These are phyloP conservation scores for Molanna angustata DNA, from an alignment of 2,888 invertebrate genomes.

Conservation along the genomic window DNA sequence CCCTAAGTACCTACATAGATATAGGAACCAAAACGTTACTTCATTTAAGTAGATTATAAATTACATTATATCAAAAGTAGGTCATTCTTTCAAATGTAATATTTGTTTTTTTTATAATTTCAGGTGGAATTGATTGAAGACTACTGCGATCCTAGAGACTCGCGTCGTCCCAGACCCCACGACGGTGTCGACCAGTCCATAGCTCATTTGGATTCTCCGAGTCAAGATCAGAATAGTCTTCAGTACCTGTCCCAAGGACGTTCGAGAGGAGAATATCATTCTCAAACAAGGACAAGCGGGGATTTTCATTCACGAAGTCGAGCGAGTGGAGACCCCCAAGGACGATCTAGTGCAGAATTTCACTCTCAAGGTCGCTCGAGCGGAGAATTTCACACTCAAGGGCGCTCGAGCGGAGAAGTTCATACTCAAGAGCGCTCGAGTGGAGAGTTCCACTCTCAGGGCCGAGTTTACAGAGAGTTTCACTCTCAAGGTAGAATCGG, in stretches of 20 bases:
- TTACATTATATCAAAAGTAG: too few species aligned
- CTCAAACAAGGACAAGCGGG: not conserved
- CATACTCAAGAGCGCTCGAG: conserved; percentile 17
- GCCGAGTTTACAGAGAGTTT: too few species aligned
- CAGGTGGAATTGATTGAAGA: conserved; percentile 72
- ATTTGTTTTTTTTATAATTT: conserved; percentile 36
- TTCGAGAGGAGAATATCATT: not conserved
- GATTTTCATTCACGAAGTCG: not conserved
- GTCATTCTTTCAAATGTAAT: not conserved
- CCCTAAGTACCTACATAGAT: not conserved
- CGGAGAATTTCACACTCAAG: not conserved
- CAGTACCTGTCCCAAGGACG: conserved; percentile 30
- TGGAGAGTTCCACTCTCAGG: not conserved
- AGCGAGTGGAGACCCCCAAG: not conserved
- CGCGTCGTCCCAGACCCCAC: conserved; percentile 40
- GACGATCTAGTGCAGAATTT: not conserved
- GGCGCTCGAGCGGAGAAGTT: too few species aligned
- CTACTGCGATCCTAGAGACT: conserved; percentile 72
- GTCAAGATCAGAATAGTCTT: conserved; percentile 39
- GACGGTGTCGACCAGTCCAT: conserved; percentile 43
- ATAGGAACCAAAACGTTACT: too few species aligned
- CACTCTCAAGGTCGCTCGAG: not conserved
- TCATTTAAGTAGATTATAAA: too few species aligned
- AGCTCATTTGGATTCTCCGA: conserved; percentile 49
- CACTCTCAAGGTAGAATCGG: conserved; percentile 21